Conservation (phyloP, 2,113 vertebrate genomes). For the Fregetta grallaria region DNA sequence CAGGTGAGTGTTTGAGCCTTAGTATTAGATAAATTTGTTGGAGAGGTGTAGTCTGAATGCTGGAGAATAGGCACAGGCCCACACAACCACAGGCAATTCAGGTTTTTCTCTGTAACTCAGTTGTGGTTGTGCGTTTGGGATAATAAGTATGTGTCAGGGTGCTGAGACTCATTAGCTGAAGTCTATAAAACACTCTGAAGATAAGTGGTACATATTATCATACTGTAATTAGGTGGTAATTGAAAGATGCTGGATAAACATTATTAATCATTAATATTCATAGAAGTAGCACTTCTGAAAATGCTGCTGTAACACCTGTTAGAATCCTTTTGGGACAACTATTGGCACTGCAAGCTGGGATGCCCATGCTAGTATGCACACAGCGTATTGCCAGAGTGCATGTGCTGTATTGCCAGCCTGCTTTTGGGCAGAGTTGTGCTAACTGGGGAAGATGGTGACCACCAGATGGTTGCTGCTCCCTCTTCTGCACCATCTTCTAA, state of each 20-base stretch:
- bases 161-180: slow-evolving; percentile 55
- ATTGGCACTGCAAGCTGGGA: not conserved
- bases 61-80: not conserved
- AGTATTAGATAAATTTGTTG: not conserved
- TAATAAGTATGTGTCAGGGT: not conserved
- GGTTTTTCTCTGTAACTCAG: not conserved
- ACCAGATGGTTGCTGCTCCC: not conserved
- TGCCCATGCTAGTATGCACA: not conserved
- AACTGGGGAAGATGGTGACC: not conserved
- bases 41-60: not conserved
- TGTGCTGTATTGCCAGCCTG: not conserved
- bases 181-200: slow-evolving; percentile 53
- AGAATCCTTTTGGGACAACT: not conserved
- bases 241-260: slow-evolving; percentile 67
- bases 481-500: not conserved
- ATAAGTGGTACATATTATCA: slow-evolving; percentile 59
- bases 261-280: slow-evolving; percentile 60
- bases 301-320: not conserved
- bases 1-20: not conserved
- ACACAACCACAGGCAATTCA: not conserved
- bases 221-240: slow-evolving; percentile 65
- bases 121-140: not conserved
- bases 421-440: not conserved
- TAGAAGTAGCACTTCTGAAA: slow-evolving; percentile 36
- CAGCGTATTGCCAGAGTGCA: fast-evolving